Base-by-base conservation (phyloP, 2,888 invertebrate genomes). In the Lagria hirta region DNA sequence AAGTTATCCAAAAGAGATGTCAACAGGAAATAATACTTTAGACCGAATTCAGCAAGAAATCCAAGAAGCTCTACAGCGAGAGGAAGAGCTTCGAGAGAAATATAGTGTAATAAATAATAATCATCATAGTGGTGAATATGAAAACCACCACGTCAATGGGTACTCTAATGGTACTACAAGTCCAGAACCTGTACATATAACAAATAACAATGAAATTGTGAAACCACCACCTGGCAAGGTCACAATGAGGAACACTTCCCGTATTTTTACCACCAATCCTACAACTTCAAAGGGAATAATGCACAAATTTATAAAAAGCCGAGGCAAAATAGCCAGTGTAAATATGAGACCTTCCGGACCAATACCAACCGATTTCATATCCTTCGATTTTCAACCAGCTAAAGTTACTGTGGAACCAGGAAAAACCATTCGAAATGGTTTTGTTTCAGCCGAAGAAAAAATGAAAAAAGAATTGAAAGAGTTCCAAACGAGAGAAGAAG, bases 21-120 rank as follows among this genome's bases (percentile, higher is more conserved):
- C 37, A 15, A 12, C 47, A 42, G 47, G 48, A 48, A 48, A 43
- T 30, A 38, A 38, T 24, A 86, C 86, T 52, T 75, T 88, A 62
- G 80, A 81, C 63, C 81, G 90, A 69, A 90, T 94, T 69, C 92
- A 93, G 73, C 81, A 84, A 65, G 93, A 94, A 78, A 91, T 94
- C 61, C 83, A 86, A 61, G 88, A 89, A 73, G 89, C 88, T 46
- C 84, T 85, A 36, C 83, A 88, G 62, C 78, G 91, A 53, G 94
- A 94, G 71, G 79, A 85, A 63, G 90, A 89, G 65, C 81, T 92
- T 57, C 77, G 82, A 55, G 82, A 80, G 58, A 81, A 80, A 11
- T 57, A 64, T 28, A 30, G 17, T 35, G 28, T 41, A 27, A 3
- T 24, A 6, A 34, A 48, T 12, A 37, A 23, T 15, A 42, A 42